Evolutionary conservation across 1,140 invertebrate species (phyloP).

Genomic region (Callitettix versicolor): DNA sequence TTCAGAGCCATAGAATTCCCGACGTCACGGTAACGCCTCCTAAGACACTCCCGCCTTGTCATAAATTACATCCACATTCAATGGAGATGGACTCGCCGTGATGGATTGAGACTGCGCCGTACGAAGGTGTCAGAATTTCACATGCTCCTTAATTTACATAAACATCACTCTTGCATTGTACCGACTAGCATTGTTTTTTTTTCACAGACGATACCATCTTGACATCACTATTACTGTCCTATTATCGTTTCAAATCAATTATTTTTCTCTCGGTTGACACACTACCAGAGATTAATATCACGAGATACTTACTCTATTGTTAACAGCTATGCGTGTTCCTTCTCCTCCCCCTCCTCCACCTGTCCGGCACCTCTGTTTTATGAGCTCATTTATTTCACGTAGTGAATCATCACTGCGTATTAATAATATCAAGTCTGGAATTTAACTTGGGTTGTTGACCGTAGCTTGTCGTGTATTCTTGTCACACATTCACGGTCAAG

Average conservation of each 20-base stretch:
- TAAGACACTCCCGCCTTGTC: neutral
- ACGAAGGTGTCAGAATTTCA: no score
- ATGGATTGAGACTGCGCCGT: neutral
- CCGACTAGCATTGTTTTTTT: no score
- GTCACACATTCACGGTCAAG: no score
- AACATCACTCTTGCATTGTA: neutral
- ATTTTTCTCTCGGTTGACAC: no score
- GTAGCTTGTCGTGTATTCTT: no score
- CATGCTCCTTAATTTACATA: no score
- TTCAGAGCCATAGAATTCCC: slow-evolving; percentile 13
- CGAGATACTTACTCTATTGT: neutral
- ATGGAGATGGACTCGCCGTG: slow-evolving; percentile 2
- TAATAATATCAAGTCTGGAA: no score
- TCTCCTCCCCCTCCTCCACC: neutral
- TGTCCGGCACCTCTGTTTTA: neutral
- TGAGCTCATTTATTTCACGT: no score
- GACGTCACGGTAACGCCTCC: neutral
- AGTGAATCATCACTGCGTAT: no score
- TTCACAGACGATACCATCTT: neutral
- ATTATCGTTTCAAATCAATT: slow-evolving; percentile 4
- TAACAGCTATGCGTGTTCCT: neutral
- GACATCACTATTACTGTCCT: slow-evolving; percentile 8
- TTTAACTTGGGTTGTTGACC: no score
- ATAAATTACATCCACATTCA: slow-evolving; percentile 3
- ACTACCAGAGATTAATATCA: neutral